phyloP scores from a whole-genome alignment of 2,888 invertebrate genomes.

The Thereva unica region DNA sequence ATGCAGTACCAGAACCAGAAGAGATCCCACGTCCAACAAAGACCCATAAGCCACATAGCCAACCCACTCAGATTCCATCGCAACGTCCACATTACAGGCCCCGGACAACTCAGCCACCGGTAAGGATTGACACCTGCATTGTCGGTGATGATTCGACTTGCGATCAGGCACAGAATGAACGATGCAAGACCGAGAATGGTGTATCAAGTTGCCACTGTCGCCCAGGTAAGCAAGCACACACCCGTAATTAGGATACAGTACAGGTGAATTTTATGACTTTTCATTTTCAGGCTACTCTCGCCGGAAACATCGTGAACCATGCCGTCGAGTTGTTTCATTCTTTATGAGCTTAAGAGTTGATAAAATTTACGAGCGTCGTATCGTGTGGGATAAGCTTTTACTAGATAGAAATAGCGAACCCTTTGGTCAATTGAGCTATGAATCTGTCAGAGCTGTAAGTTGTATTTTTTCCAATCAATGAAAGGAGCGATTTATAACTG shows the following conservation, averaged over 20 bases:
- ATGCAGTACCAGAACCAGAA: slow-evolving; percentile 69
- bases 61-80: slow-evolving; percentile 62
- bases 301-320: slow-evolving; percentile 74
- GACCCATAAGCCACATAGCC: slow-evolving; percentile 63
- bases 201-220: slow-evolving; percentile 88
- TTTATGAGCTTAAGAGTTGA: slow-evolving; percentile 81
- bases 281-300: slow-evolving; percentile 64
- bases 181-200: slow-evolving; percentile 81
- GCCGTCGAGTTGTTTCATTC: slow-evolving; percentile 77
- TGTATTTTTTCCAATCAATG: slow-evolving; percentile 18
- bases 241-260: not conserved
- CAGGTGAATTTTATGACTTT: slow-evolving; percentile 2
- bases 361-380: slow-evolving; percentile 76
- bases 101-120: slow-evolving; percentile 55
- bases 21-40: slow-evolving; percentile 59
- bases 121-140: slow-evolving; percentile 87
- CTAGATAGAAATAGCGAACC: slow-evolving; percentile 77
- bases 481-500: slow-evolving; percentile 11
- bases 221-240: slow-evolving; percentile 62
- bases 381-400: slow-evolving; percentile 77
- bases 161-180: slow-evolving; percentile 84
- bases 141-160: slow-evolving; percentile 92
- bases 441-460: slow-evolving; percentile 85
- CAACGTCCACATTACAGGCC: slow-evolving; percentile 66
- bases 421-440: slow-evolving; percentile 81